Conservation (phyloP, 2,888 invertebrate genomes). For the Rhagium mordax region DNA sequence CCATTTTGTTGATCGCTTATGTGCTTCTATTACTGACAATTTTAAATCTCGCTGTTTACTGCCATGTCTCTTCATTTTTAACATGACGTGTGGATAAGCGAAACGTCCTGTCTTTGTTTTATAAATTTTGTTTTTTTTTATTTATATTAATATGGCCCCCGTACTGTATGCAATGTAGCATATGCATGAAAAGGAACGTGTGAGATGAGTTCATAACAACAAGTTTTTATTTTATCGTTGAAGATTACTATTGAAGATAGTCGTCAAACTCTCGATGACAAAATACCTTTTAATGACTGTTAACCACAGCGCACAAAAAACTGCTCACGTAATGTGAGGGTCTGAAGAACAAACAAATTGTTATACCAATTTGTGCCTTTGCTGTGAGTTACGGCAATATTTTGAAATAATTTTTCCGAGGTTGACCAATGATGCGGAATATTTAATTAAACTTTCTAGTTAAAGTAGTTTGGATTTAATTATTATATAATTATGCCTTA, state of each 20-base stretch:
- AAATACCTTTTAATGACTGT: constrained; percentile 19
- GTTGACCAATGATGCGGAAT: constrained; percentile 54
- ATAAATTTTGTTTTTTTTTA: too few species aligned
- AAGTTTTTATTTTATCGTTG: too few species aligned
- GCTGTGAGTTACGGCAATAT: constrained; percentile 34
- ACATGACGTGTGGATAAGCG: too few species aligned
- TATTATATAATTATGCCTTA: constrained; percentile 36
- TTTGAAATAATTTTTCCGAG: constrained; percentile 51
- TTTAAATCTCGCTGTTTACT: too few species aligned
- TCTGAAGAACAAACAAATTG: constrained; percentile 25
- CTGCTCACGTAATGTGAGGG: constrained; percentile 17
- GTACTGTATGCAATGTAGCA: too few species aligned
- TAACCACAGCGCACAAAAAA: constrained; percentile 23
- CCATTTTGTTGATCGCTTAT: too few species aligned
- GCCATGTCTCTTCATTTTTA: too few species aligned
- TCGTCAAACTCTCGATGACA: constrained; percentile 28
- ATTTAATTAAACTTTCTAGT: constrained; percentile 53
- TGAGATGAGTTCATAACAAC: too few species aligned
- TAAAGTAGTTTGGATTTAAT: constrained; percentile 34
- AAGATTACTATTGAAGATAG: constrained; percentile 25
- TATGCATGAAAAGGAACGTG: too few species aligned
- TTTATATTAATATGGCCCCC: too few species aligned
- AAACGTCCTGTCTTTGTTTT: too few species aligned
- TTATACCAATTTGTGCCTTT: constrained; percentile 22
- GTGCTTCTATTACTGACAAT: too few species aligned